These are phyloP conservation scores for Platerodrilus igneus DNA, from an alignment of 2,888 invertebrate species.

Conservation along the genomic window DNA sequence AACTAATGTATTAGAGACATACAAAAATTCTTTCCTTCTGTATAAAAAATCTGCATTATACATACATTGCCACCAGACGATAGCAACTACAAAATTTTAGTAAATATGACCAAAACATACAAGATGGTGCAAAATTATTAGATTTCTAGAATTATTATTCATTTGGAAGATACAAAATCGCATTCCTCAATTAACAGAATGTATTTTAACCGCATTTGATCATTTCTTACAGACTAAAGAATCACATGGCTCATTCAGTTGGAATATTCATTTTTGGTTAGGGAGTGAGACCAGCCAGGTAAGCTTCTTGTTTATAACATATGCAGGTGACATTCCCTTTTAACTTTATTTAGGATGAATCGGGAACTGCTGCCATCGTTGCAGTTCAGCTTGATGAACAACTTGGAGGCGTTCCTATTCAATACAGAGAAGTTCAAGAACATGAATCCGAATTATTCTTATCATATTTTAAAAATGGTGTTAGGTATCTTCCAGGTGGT, in stretches of 20 bases:
- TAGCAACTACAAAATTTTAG: no score
- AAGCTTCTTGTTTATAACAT: no score
- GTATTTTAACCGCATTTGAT: no score
- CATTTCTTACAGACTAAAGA: constrained; percentile 73
- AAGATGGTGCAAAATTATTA: no score
- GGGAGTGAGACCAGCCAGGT: constrained; percentile 71
- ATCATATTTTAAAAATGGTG: constrained; percentile 67
- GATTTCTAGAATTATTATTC: no score
- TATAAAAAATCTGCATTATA: no score
- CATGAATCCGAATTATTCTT: constrained; percentile 77
- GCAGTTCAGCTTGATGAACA: constrained; percentile 81
- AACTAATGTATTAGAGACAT: no score
- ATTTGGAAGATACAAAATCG: no score
- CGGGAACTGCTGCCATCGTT: constrained; percentile 69
- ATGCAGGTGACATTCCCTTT: background rate
- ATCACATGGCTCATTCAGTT: constrained; percentile 58
- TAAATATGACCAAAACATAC: no score
- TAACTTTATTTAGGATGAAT: constrained; percentile 54
- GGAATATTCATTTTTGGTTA: constrained; percentile 88
- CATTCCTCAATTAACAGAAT: no score
- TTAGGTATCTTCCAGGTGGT: constrained; percentile 78
- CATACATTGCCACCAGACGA: no score
- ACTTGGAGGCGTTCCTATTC: constrained; percentile 76
- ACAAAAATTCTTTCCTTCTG: no score
- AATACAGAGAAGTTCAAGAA: constrained; percentile 80